A percentile compares a stretch with the other conserved stretches of the same genome.
These are phyloP conservation scores for Lepidurus packardi DNA, from an alignment of 1,140 invertebrate species.

Conservation along the genomic window DNA sequence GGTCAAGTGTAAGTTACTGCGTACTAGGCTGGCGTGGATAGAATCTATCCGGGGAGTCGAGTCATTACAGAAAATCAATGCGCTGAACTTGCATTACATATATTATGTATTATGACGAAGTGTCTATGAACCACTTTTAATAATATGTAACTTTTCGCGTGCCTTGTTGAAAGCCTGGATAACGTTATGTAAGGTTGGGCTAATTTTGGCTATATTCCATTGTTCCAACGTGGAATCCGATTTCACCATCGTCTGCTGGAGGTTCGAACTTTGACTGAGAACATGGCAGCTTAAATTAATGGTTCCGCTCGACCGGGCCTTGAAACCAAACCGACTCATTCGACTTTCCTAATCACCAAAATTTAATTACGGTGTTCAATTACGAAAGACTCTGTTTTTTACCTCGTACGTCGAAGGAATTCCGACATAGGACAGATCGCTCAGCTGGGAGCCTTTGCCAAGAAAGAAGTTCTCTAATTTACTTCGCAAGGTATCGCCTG, in stretches of 20 bases:
- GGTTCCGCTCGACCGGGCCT: not conserved
- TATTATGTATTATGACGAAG: too few species aligned
- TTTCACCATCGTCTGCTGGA: not conserved
- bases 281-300: not conserved
- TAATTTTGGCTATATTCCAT: not conserved
- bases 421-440: not conserved
- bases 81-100: too few species aligned
- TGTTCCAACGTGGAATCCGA: not conserved
- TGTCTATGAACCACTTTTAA: not conserved
- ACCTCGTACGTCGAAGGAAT: not conserved
- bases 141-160: not conserved
- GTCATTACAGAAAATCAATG: too few species aligned
- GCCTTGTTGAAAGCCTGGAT: not conserved
- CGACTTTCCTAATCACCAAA: not conserved
- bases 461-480: not conserved
- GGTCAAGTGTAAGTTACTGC: too few species aligned
- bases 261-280: not conserved
- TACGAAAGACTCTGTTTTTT: not conserved
- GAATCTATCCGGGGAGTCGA: too few species aligned
- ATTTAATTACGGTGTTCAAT: not conserved
- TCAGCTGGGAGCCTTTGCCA: not conserved
- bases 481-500: not conserved
- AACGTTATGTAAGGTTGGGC: not conserved
- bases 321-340: not conserved
- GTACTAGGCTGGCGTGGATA: too few species aligned